Percentiles rank a stretch among this genome's conserved stretches.
These are phyloP conservation scores for Bombus sylvicola DNA, from an alignment of 1,140 invertebrate species.

Conservation along the genomic window DNA sequence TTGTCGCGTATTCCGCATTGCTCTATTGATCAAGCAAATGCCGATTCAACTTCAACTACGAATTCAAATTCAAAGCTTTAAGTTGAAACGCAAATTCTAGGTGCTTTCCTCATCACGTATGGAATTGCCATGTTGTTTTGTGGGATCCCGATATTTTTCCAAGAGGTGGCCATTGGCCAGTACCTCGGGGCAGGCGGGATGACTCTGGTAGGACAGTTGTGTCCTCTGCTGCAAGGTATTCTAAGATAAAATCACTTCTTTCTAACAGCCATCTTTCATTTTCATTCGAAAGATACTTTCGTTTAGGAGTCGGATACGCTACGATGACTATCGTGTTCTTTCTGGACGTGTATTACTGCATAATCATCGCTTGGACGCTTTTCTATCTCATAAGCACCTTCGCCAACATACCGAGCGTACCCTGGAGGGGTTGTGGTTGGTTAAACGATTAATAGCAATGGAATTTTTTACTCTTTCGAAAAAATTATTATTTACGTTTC, in stretches of 20 bases:
- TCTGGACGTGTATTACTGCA: constrained; percentile 86
- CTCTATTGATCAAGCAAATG: not conserved
- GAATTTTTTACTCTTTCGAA: too few relatives aligned
- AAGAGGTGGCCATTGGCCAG: constrained; percentile 88
- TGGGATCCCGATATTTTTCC: constrained; percentile 90
- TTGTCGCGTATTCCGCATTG: not conserved
- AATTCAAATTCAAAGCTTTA: not conserved
- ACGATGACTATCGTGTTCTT: constrained; percentile 88
- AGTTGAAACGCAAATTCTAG: constrained; percentile 69
- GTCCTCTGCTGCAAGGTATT: constrained; percentile 85
- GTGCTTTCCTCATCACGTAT: constrained; percentile 87
- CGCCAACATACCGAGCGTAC: constrained; percentile 80
- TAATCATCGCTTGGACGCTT: constrained; percentile 86
- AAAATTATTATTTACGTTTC: not conserved
- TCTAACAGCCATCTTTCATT: not conserved
- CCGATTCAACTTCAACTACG: not conserved
- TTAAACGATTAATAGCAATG: constrained; percentile 23
- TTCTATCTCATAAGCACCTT: constrained; percentile 85
- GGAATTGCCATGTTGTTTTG: constrained; percentile 88
- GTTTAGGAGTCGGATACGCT: constrained; percentile 87
- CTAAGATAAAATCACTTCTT: not conserved
- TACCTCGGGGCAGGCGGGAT: constrained; percentile 86
- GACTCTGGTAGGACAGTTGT: constrained; percentile 85
- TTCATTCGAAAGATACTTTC: not conserved
- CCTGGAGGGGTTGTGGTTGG: constrained; percentile 85